A percentile compares a stretch with the other conserved stretches of the same genome.
Conservation (phyloP, 1,140 invertebrate genomes). For the Drosophila micromelanica region DNA sequence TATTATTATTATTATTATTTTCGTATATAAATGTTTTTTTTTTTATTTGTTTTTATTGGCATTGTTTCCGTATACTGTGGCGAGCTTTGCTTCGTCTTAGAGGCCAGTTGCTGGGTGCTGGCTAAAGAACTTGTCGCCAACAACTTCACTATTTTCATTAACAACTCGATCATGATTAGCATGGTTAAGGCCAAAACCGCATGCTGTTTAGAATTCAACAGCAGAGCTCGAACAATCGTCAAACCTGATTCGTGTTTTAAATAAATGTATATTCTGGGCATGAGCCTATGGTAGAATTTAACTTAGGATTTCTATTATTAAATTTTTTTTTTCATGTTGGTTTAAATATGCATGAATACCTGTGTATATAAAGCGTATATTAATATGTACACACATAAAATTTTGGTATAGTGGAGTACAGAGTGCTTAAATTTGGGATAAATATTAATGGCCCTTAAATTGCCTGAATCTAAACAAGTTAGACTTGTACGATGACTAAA, state of each 20-base stretch:
- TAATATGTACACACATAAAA: not conserved
- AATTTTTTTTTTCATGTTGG: constrained; percentile 37
- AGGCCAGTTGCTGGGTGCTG: constrained; percentile 23
- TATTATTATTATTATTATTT: not conserved
- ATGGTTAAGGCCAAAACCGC: constrained; percentile 56
- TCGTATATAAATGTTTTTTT: not conserved
- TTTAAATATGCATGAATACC: constrained; percentile 46
- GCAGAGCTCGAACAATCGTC: constrained; percentile 18
- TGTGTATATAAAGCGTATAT: not conserved
- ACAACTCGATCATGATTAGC: constrained; percentile 74
- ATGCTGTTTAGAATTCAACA: constrained; percentile 66
- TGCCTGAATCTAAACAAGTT: constrained; percentile 2
- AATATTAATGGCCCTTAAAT: not conserved
- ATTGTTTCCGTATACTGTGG: constrained; percentile 60
- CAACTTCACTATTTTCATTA: constrained; percentile 69
- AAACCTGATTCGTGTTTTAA: constrained; percentile 75
- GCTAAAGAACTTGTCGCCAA: constrained; percentile 55
- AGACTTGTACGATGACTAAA: not conserved
- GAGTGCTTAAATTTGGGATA: not conserved
- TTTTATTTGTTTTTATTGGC: constrained; percentile 48
- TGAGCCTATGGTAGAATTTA: constrained; percentile 32
- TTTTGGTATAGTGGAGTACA: not conserved
- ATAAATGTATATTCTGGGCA: constrained; percentile 17
- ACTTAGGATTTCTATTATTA: constrained; percentile 59
- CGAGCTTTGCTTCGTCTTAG: constrained; percentile 1